Conservation (phyloP, 2,888 invertebrate species). For the Ormyrus labotus region DNA sequence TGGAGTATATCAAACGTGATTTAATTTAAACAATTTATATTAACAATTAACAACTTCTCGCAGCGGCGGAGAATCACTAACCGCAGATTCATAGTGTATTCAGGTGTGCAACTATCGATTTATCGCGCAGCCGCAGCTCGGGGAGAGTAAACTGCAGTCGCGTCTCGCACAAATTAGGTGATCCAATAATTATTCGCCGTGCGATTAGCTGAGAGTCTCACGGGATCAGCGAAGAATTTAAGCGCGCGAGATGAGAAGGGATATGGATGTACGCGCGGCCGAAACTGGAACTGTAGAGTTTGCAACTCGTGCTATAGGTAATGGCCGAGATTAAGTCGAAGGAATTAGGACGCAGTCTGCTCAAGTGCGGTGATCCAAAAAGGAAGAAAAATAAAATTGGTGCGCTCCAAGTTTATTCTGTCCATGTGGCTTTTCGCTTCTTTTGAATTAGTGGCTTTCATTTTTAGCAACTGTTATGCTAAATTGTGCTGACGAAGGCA, state of each 20-base stretch:
- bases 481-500: no score
- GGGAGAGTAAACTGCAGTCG: background rate
- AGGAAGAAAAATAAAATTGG: no score
- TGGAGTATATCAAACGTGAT: no score
- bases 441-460: no score
- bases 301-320: constrained; percentile 20
- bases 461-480: no score
- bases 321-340: constrained; percentile 40
- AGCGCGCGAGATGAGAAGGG: background rate
- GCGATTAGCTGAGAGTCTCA: constrained; percentile 34
- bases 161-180: constrained; percentile 23
- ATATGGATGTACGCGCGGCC: background rate
- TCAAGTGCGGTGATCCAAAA: background rate
- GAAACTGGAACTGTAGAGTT: constrained; percentile 24
- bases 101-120: background rate
- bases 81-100: no score
- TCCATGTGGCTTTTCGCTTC: no score
- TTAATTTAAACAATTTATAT: no score
- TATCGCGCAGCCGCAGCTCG: no score
- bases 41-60: no score
- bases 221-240: constrained; percentile 9
- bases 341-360: constrained; percentile 19
- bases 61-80: no score
- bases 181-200: constrained; percentile 36
- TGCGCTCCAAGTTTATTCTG: no score